Evolutionary conservation across 2,113 vertebrate genomes (phyloP), one percentile per base, ranked within the genome.

Genomic region (Salvelinus sp.): DNA sequence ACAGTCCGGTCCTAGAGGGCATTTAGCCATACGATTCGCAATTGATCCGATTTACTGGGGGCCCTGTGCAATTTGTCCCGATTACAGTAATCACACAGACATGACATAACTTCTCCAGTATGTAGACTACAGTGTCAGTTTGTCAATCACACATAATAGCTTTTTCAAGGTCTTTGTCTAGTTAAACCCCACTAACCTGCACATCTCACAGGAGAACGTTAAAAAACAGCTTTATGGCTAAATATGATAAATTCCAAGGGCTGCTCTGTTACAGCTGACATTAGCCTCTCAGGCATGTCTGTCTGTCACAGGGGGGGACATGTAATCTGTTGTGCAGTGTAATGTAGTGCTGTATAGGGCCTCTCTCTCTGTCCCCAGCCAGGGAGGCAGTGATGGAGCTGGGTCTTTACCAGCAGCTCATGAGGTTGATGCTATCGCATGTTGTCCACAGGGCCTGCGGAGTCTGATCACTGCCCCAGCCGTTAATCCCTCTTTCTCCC

Each of bases 381-480:
- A 13, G 20, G 33, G 9, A 68, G 68, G 20, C 38, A 69, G 65
- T 68, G 65, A 68, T 68, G 65, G 65, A 68, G 65, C 16, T 13
- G 20, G 7, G 28, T 68, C 65, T 68, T 33, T 68, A 68, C 1
- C 18, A 20, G 28, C 25, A 28, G 28, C 67, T 84, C 87, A 84
- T 82, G 67, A 74, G 77, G 54, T 87, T 86, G 87, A 86, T 80
- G 81, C 76, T 88, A 87, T 87, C 82, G 62, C 75, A 18, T 57
- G 79, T 73, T 54, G 85, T 78, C 48, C 73, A 22, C 54, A 68
- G 10, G 1, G 66, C 81, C 87, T 82, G 85, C 79, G 85, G 78
- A 76, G 82, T 48, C 73, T 87, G 88, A 87, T 88, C 88, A 78
- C 75, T 79, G 86, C 76, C 82, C 72, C 44, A 62, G 77, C 85